phyloP scores from a whole-genome alignment of 2,113 vertebrate species.

The Sebastes schlegelii region DNA sequence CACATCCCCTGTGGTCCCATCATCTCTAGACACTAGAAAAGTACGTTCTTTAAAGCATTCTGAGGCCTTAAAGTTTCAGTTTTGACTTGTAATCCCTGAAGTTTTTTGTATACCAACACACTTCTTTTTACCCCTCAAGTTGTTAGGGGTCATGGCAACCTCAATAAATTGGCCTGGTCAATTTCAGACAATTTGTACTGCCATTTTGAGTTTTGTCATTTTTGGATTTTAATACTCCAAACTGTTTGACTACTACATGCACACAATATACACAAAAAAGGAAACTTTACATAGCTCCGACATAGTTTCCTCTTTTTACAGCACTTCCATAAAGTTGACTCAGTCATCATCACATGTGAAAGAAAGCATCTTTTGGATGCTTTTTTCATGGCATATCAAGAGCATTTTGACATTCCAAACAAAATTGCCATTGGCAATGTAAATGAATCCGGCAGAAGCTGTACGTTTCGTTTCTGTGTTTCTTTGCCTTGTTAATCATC shows the following conservation, averaged over 20 bases:
- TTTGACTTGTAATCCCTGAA: not conserved
- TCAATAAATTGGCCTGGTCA: conserved; percentile 9
- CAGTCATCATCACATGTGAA: conserved; percentile 15
- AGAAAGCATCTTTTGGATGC: conserved; percentile 6
- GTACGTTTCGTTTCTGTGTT: not conserved
- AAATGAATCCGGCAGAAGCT: not conserved
- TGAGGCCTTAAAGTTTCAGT: conserved; percentile 4
- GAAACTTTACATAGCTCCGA: not conserved
- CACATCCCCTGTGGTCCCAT: not conserved
- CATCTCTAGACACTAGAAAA: not conserved
- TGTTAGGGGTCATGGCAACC: conserved; percentile 7
- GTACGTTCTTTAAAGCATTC: not conserved
- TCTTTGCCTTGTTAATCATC: not conserved
- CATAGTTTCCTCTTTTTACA: not conserved
- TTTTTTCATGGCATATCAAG: not conserved
- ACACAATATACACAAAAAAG: not conserved
- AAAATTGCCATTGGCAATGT: not conserved
- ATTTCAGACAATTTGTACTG: not conserved
- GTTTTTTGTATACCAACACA: not conserved
- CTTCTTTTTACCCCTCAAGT: not conserved
- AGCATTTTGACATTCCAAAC: not conserved
- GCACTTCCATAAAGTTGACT: not conserved
- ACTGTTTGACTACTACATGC: not conserved
- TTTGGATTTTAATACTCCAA: not conserved
- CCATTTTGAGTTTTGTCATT: conserved; percentile 12